Evolutionary conservation across 2,113 vertebrate genomes (phyloP), one percentile per base, ranked within the genome.

Genomic region (Rhinopithecus roxellana): DNA sequence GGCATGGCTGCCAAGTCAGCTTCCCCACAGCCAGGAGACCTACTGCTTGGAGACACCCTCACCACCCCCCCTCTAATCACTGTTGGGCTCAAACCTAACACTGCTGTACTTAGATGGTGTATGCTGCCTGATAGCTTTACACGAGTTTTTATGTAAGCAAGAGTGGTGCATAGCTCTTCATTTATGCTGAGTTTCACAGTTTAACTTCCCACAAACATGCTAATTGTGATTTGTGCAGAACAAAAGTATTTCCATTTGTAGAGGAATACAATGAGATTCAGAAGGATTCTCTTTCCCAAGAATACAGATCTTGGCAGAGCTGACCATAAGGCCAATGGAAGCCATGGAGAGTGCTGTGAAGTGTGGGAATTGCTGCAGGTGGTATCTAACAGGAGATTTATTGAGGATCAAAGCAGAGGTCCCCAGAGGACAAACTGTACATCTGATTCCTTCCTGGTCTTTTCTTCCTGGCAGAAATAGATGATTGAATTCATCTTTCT

Each of bases 341-440:
- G 9, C 9, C 2, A 0, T 23, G 27, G 25, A 45, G 82, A 43
- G 55, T 0, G 0, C 12, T 45, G 72, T 25, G 25, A 57, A 40
- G 55, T 25, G 1, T 96, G 95, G 72, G 97, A 96, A 83, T 14
- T 23, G 11, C 25, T 27, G 4, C 90, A 77, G 61, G 70, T 89
- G 96, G 22, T 38, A 40, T 70, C 52, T 17, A 14, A 57, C 10
- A 57, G 55, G 43, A 75, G 18, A 22, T 10, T n/a, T 52, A 40
- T 27, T 89, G 52, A 75, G 43, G 52, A 61, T 22, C 23, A 35
- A 92, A 59, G 67, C 77, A n/a, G 57, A 57, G 18, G 35, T 45
- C 38, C 1, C 43, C 13, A 43, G 50, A 70, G 59, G 43, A 40
- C n/a, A 93, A 77, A 55, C 59, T 14, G 14, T 52, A 38, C 16